Evolutionary conservation across 2,113 vertebrate species (phyloP).

Genomic region (Scomber japonicus): DNA sequence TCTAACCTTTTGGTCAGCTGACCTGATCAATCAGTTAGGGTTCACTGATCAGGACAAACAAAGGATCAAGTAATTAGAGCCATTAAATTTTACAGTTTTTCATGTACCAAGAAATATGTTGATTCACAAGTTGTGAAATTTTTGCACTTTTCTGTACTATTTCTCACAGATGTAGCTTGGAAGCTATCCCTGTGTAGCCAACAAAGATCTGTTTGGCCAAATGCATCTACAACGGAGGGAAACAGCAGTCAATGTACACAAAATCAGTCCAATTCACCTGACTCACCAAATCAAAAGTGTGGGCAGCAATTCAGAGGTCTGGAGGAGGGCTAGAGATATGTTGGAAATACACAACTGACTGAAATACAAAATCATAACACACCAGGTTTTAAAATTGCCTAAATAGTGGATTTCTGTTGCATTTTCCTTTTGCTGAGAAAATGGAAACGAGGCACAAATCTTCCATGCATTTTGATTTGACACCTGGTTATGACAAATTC

Average conservation of each 20-base stretch:
- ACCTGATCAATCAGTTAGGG: not conserved
- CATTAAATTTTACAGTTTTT: not conserved
- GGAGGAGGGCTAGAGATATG: not conserved
- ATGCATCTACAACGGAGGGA: constrained; percentile 18
- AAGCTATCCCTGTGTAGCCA: not conserved
- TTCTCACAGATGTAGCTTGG: not conserved
- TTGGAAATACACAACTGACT: not conserved
- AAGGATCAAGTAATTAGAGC: not conserved
- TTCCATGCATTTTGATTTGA: not conserved
- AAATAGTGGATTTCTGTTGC: not conserved
- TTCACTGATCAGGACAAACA: too few species aligned
- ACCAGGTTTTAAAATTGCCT: not conserved
- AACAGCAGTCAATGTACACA: not conserved
- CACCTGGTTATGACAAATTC: not conserved
- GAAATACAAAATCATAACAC: too few species aligned
- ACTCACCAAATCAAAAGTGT: not conserved
- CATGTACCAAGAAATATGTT: too few species aligned
- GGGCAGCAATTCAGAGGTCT: not conserved
- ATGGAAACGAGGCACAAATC: not conserved
- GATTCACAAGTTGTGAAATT: too few species aligned
- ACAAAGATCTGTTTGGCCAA: not conserved
- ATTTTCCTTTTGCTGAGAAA: not conserved
- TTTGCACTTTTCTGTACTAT: not conserved
- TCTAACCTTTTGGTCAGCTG: not conserved
- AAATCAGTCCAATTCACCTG: not conserved